Evolutionary conservation across 1,140 invertebrate genomes (phyloP).

Genomic region (Diabrotica virgifera): DNA sequence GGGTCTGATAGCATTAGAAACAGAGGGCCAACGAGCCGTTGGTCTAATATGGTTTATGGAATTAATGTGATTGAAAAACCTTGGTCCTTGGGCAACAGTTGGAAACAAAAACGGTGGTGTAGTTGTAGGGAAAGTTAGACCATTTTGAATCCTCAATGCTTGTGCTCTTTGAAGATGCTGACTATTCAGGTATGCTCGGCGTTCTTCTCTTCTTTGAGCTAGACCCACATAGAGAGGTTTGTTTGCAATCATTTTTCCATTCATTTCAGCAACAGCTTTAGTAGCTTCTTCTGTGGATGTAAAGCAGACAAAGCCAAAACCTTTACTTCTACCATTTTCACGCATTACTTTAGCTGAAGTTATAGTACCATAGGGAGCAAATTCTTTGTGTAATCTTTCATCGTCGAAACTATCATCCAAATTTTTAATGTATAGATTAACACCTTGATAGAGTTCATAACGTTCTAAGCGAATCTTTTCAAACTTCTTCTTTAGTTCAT

Average conservation of each 20-base stretch:
- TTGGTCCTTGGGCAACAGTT: conserved; percentile 41
- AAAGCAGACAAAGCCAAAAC: conserved; percentile 99
- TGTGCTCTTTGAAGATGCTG: conserved; percentile 88
- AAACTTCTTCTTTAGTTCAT: conserved; percentile 93
- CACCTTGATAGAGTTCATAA: conserved; percentile 81
- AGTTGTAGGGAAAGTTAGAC: conserved; percentile 33
- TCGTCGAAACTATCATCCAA: conserved; percentile 92
- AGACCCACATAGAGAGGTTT: conserved; percentile 98
- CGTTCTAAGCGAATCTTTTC: conserved; percentile 93
- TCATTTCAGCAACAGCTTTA: conserved; percentile 99
- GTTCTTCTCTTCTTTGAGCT: conserved; percentile 97
- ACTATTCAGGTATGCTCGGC: conserved; percentile 93
- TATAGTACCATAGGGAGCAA: conserved; percentile 89
- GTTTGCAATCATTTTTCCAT: conserved; percentile 91
- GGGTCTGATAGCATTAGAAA: conserved; percentile 34
- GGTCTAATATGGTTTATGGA: conserved; percentile 38
- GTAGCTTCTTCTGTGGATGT: conserved; percentile 96
- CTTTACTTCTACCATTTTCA: conserved; percentile 90
- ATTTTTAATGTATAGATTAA: conserved; percentile 76
- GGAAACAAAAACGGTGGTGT: conserved; percentile 38
- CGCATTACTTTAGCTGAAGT: conserved; percentile 98
- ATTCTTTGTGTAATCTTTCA: conserved; percentile 90
- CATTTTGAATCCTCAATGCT: conserved; percentile 29
- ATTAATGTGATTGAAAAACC: conserved; percentile 42
- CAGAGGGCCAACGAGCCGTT: conserved; percentile 40